Base-by-base conservation (phyloP, 2,113 vertebrate species). In the Embiotoca jacksoni region DNA sequence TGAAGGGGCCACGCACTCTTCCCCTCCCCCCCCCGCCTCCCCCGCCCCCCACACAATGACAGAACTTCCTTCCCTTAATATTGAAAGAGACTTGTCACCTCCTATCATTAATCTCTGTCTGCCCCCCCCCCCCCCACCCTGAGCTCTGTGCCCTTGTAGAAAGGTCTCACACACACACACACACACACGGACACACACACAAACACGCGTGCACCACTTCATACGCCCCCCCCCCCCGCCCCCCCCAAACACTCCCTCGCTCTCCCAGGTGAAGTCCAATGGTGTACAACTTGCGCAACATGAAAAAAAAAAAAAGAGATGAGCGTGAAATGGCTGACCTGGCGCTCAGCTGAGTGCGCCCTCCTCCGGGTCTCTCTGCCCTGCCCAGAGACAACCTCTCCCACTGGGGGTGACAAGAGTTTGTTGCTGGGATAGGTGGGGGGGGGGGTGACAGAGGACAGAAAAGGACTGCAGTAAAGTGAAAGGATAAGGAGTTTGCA, bases 61-160 rank as follows among this genome's bases (percentile, higher is more conserved):
- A 68, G 15, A 37, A 74, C 72, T 82, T 81, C 59, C 82, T 64
- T 65, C 68, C 70, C 32, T 76, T 86, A 59, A 82, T 83, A 84
- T 71, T 90, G 55, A 84, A 87, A 81, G 64, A 83, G 72, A 87
- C 74, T 80, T 88, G 88, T 82, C 83, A 80, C 78, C 60, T 80
- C 75, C 81, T 53, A 57, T 90, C 87, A 92, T 92, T 89, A 91
- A 89, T 91, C 88, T 87, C 78, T 83, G 84, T 85, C 88, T 58
- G 67, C 47, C 57, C 76, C 71, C 66, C 72, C 23, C 23, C 23
- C 23, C 23, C 23, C 23, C 23, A 1, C 1, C 64, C 71, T 60
- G 68, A 76, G 87, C 75, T 80, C 39, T 33, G 32, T 79, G 87
- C 75, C 88, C 89, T 91, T 91, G 89, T 57, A 50, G 50, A 76